Evolutionary conservation across 2,113 vertebrate genomes (phyloP).

Genomic region (Nansenia antarctica): DNA sequence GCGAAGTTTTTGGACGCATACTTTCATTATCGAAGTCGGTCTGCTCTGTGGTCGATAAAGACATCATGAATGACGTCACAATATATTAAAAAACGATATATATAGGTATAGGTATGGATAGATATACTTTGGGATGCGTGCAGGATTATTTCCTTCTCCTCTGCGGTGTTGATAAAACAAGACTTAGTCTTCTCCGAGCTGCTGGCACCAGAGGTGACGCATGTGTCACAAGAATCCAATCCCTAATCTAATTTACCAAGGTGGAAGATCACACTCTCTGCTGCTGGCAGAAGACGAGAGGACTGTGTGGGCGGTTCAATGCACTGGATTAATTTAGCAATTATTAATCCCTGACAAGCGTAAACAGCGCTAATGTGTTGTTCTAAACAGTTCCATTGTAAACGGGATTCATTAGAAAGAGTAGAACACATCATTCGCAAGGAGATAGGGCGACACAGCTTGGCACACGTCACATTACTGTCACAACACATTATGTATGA

Average conservation of each 20-base stretch:
- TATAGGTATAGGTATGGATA: no score
- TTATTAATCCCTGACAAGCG: conserved; percentile 2
- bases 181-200: neutral
- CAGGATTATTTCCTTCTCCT: neutral
- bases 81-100: no score
- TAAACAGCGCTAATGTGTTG: neutral
- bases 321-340: conserved; percentile 1
- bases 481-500: neutral
- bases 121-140: neutral
- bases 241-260: neutral
- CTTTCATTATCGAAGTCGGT: no score
- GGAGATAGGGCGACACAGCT: neutral
- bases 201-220: neutral
- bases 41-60: no score
- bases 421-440: neutral
- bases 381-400: neutral
- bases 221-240: neutral
- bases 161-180: neutral
- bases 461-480: neutral
- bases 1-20: no score
- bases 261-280: neutral
- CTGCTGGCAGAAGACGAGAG: neutral
- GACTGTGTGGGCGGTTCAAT: neutral
- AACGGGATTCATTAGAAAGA: neutral
- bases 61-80: no score